phyloP scores from a whole-genome alignment of 2,113 vertebrate genomes.

The Mellivora capensis region DNA sequence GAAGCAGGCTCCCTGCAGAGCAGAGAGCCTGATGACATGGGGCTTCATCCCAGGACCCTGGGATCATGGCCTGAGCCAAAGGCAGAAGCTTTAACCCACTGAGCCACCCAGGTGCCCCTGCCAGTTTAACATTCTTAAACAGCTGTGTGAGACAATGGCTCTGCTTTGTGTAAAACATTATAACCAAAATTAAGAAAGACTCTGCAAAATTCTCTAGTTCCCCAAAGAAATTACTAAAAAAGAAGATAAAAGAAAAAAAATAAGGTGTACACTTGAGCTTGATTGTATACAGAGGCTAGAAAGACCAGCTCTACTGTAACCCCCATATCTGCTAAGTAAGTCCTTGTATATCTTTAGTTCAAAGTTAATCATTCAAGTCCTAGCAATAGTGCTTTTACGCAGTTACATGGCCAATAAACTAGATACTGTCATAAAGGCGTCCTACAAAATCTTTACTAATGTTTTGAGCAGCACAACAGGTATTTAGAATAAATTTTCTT shows the following conservation, averaged over 20 bases:
- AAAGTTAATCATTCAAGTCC: slow-evolving; percentile 76
- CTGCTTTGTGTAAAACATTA: slow-evolving; percentile 82
- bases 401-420: slow-evolving; percentile 97
- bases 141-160: slow-evolving; percentile 82
- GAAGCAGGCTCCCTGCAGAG: too few relatives aligned
- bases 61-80: too few relatives aligned
- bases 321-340: slow-evolving; percentile 76
- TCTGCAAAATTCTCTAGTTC: slow-evolving; percentile 77
- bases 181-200: slow-evolving; percentile 77
- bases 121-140: slow-evolving; percentile 78
- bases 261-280: slow-evolving; percentile 68
- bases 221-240: slow-evolving; percentile 78
- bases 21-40: too few relatives aligned
- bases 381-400: slow-evolving; percentile 85
- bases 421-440: slow-evolving; percentile 99
- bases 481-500: slow-evolving; percentile 98
- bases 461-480: slow-evolving; percentile 94
- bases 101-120: too few relatives aligned
- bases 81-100: too few relatives aligned
- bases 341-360: slow-evolving; percentile 67
- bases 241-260: slow-evolving; percentile 40
- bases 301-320: slow-evolving; percentile 82
- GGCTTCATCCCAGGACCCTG: too few relatives aligned
- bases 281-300: slow-evolving; percentile 85
- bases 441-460: slow-evolving; percentile 99